Evolutionary conservation across 30 jellyfish, hydroid and myxozoan species (phyloP), one percentile per base, ranked within the genome.

Genomic region (Catostylus mosaicus): DNA sequence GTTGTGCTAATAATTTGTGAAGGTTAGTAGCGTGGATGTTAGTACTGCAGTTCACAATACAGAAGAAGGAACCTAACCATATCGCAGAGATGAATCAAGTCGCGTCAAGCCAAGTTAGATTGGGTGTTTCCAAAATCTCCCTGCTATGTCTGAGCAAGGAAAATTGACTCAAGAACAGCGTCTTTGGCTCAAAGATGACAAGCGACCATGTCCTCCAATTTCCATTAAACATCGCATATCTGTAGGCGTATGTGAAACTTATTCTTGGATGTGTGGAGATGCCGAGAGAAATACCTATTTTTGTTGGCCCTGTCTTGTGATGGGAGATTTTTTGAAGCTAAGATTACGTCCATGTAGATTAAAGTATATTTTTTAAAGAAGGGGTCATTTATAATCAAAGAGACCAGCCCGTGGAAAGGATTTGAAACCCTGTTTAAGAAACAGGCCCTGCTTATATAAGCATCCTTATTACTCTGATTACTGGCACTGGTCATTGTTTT

Each of bases 221-320:
- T n/a, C n/a, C n/a, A 23, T 72, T 10, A 72, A 72, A 27, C 37
- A 43, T 45, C 27, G 84, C 34, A 8, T 34, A n/a, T 32, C 80
- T 33, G 84, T 14, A 12, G 11, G 66, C 20, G 84, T 40, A 29
- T 33, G n/a, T 27, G 77, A 72, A 8, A 8, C 19, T 18, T 19
- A 14, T 72, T n/a, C 78, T 8, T 62, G 82, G 90, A 64, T 79
- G 46, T 60, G 90, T 79, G 90, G 82, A 22, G 82, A 64, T 60
- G 90, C 47, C 37, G 82, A 62, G 34, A 79, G 64, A 66, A 65
- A 62, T 60, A 64, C 90, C 11, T 64, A 23, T 81, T 67, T 43
- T 43, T 67, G 91, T 27, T 65, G 85, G 91, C 84, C 91, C 8
- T 81, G 85, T 27, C 60, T 67, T n/a, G 86, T 81, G 63, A 64